Percentiles rank a stretch among this genome's conserved stretches.
phyloP scores from a whole-genome alignment of 2,797 vertebrate genomes.

The Tolypeutes matacus region DNA sequence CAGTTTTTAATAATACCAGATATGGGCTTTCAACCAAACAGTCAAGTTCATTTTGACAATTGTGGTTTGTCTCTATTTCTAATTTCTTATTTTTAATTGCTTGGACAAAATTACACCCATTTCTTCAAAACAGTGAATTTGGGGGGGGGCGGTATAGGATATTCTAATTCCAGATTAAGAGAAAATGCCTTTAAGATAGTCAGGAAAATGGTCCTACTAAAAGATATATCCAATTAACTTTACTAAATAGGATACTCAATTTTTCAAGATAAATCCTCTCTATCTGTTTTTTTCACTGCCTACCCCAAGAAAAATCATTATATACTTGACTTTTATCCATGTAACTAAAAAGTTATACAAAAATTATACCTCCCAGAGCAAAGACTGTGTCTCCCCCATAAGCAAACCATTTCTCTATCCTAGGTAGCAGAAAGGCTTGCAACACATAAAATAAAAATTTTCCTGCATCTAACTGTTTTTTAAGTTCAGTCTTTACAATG shows the following conservation, averaged over 20 bases:
- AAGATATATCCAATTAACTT: background rate
- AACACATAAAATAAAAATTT: conserved; percentile 8
- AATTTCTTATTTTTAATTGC: conserved; percentile 29
- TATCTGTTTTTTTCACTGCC: background rate
- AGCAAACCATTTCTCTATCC: background rate
- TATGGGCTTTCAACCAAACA: background rate
- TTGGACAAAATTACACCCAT: background rate
- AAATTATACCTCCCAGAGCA: conserved; percentile 14
- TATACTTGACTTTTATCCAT: background rate
- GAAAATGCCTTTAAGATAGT: background rate
- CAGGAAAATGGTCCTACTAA: background rate
- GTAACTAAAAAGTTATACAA: conserved; percentile 25
- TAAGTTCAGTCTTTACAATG: background rate
- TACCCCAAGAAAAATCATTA: background rate
- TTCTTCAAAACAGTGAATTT: background rate
- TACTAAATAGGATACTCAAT: background rate
- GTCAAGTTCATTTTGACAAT: background rate
- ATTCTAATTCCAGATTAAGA: background rate
- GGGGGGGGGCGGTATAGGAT: background rate
- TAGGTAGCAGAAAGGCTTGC: background rate
- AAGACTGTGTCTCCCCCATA: background rate
- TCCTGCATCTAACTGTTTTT: background rate
- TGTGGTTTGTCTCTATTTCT: conserved; percentile 2
- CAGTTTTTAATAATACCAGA: background rate
- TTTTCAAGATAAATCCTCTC: conserved; percentile 11